Evolutionary conservation across 1,140 invertebrate genomes (phyloP).

Genomic region (Linepithema humile): DNA sequence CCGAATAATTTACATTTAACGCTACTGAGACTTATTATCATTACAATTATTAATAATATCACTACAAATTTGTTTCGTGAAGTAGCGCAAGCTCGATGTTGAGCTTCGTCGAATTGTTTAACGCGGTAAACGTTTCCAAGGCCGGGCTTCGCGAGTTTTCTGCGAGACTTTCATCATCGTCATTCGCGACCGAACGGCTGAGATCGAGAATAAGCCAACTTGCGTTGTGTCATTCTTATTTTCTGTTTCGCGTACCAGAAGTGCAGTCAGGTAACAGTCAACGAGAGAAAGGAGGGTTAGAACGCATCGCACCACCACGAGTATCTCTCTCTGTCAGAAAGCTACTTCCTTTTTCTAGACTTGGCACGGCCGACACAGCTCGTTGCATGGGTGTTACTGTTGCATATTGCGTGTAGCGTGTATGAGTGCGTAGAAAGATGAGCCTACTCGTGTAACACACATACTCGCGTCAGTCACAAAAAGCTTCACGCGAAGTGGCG

Average conservation of each 20-base stretch:
- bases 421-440: slow-evolving; percentile 60
- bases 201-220: slow-evolving; percentile 67
- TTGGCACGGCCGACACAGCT: slow-evolving; percentile 67
- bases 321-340: slow-evolving; percentile 54
- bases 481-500: neutral
- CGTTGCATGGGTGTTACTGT: slow-evolving; percentile 69
- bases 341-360: slow-evolving; percentile 59
- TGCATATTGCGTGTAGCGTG: slow-evolving; percentile 62
- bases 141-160: no score
- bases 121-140: no score
- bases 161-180: slow-evolving; percentile 61
- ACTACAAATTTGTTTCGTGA: neutral
- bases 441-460: neutral
- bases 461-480: neutral
- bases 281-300: slow-evolving; percentile 68
- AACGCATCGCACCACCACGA: slow-evolving; percentile 38
- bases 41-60: neutral
- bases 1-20: neutral
- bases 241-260: slow-evolving; percentile 82
- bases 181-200: slow-evolving; percentile 34
- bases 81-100: neutral
- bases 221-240: slow-evolving; percentile 78
- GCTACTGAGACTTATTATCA: neutral
- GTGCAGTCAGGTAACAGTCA: slow-evolving; percentile 82
- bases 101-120: no score